Evolutionary conservation across 2,888 invertebrate genomes (phyloP).

Genomic region (Criorhina ranunculi): DNA sequence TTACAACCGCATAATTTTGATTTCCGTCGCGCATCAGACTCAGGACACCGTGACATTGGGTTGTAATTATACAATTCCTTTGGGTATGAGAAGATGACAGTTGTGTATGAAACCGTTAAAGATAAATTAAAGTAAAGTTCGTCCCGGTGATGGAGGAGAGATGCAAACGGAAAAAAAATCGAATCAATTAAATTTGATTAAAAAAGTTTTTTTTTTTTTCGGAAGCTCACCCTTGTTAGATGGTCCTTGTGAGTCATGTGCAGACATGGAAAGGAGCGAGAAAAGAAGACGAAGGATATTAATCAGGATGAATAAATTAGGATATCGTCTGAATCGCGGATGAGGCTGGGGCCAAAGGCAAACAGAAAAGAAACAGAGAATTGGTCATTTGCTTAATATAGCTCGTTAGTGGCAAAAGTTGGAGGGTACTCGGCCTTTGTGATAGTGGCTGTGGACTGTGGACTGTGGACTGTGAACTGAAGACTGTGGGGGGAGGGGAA

Average conservation of each 20-base stretch:
- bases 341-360: slow-evolving; percentile 15
- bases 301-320: slow-evolving; percentile 72
- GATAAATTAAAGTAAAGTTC: slow-evolving; percentile 44
- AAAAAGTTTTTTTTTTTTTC: slow-evolving; percentile 49
- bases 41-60: slow-evolving; percentile 31
- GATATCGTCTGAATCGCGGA: slow-evolving; percentile 24
- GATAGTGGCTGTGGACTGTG: slow-evolving; percentile 1
- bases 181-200: slow-evolving; percentile 76
- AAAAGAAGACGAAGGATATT: slow-evolving; percentile 48
- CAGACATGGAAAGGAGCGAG: slow-evolving; percentile 36
- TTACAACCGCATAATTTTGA: slow-evolving; percentile 65
- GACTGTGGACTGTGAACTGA: too few species aligned
- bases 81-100: background rate
- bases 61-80: slow-evolving; percentile 38
- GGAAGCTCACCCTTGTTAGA: background rate
- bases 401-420: slow-evolving; percentile 49
- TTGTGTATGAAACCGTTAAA: slow-evolving; percentile 9
- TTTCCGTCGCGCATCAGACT: slow-evolving; percentile 16
- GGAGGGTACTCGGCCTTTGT: slow-evolving; percentile 18
- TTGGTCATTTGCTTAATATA: slow-evolving; percentile 58
- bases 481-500: slow-evolving; percentile 14
- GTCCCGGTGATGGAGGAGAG: slow-evolving; percentile 22
- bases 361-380: slow-evolving; percentile 36
- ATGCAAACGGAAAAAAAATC: slow-evolving; percentile 45
- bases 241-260: slow-evolving; percentile 38